Base-by-base conservation (phyloP, 2,113 vertebrate species). In the Origma solitaria region DNA sequence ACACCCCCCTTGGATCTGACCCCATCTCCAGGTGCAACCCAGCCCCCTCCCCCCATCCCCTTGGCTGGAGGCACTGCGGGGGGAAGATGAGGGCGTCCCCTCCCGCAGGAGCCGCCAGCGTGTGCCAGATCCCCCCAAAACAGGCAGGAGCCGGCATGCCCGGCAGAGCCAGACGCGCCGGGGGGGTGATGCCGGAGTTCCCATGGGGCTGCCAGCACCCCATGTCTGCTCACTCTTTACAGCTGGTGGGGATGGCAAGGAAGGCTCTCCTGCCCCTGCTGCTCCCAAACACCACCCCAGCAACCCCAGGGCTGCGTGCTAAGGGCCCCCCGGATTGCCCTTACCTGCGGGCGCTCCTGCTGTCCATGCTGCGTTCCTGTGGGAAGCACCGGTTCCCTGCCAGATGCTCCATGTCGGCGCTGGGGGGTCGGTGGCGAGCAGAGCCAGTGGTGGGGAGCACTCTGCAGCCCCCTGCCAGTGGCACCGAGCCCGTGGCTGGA, bases 361-460 rank as follows among this genome's bases (percentile, higher is more conserved):
- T 16, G 11, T 42, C 76, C 17, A 0, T 2, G 25, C 58, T 6
- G 8, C 62, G 4, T 62, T 51, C 51, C 61, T 6, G 16, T 0
- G 4, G 71, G 72, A 45, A 83, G 51, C 57, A 13, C 77, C 11
- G 1, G 2, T 2, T 28, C 47, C 31, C 47, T 15, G 61, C 33
- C 13, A 5, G n/a, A 3, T 10, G 42, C 64, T 89, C 61, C 28
- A 2, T 19, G 54, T 13, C 1, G 7, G 35, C 4, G 54, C 50
- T 40, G 9, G 18, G 62, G 61, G 20, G 8, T 35, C 17, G 4
- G 3, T 0, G 31, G 44, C 69, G n/a, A 44, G 69, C 69, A 38
- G 69, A 73, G 47, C 3, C 20, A 9, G 62, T 0, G 11, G 16
- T 30, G 44, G 24, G 33, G 31, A 56, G 57, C 19, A 4, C 61